phyloP scores from a whole-genome alignment of 2,113 vertebrate genomes.

The Elaphurus davidianus region DNA sequence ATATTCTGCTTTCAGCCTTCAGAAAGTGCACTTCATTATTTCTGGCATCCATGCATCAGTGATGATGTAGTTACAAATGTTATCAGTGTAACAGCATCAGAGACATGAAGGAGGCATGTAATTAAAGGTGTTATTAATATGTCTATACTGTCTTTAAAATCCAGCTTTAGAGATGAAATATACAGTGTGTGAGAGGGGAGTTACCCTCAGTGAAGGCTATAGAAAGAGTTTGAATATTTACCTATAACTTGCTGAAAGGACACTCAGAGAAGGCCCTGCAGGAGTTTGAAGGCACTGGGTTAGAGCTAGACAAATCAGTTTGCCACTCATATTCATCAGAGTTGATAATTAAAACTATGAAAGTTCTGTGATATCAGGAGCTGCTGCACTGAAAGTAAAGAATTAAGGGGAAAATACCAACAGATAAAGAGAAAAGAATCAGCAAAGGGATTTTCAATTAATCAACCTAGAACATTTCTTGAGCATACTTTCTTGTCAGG shows the following conservation, averaged over 20 bases:
- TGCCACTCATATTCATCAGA: neutral
- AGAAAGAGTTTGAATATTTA: neutral
- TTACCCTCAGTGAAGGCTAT: neutral
- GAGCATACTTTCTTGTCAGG: neutral
- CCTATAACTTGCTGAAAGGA: neutral
- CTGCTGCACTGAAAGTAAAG: neutral
- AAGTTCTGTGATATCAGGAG: neutral
- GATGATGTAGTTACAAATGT: neutral
- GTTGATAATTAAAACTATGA: neutral
- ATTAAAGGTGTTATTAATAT: neutral
- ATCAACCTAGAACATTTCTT: neutral
- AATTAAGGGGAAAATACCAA: neutral
- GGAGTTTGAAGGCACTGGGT: neutral
- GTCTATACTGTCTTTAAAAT: neutral
- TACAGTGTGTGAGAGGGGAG: neutral
- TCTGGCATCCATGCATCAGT: neutral
- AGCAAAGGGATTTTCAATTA: neutral
- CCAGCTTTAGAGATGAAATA: neutral
- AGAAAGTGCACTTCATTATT: neutral
- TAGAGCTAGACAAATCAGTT: neutral
- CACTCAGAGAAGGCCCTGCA: neutral
- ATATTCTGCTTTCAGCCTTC: neutral
- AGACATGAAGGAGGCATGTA: neutral
- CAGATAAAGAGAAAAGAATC: neutral
- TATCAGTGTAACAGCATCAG: neutral